Base-by-base conservation (phyloP, 2,797 vertebrate species). In the Lutjanus campechanus region DNA sequence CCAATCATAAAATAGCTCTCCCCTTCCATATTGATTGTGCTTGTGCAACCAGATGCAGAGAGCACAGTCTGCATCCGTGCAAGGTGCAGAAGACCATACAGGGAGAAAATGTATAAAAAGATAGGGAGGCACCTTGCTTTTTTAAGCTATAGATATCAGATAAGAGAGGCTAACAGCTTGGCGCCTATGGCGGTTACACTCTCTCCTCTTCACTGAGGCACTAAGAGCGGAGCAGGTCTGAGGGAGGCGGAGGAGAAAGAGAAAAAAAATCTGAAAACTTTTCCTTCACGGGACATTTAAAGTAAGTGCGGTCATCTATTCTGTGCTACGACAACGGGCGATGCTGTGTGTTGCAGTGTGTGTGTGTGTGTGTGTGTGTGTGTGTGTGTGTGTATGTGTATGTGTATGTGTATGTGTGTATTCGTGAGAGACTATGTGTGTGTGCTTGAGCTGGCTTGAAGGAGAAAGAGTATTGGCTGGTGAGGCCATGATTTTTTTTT, bases 1-100 rank as follows among this genome's bases (percentile, higher is more conserved):
- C 98, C 98, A 98, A 99, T 99, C 98, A 99, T 99, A 99, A 99
- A 99, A 98, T 99, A 98, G 97, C 96, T 97, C 98, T 99, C 97
- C 97, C 98, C 98, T 98, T 98, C 98, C 97, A 97, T 99, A 99
- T 99, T 99, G 98, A 99, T 99, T 98, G 98, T 97, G 97, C 97
- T 98, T 98, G 98, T 97, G 97, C 97, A 98, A 98, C 97, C 97
- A 98, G 98, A 98, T 97, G 97, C 98, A 98, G 97, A 96, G 97
- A 97, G 96, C 93, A 95, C 96, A 95, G 92, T 91, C 97, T 96
- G 97, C 96, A 96, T 97, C 97, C 95, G 89, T 96, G 97, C 96
- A 96, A 97, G 97, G 97, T 97, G 95, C 97, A 36, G 29, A 96
- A 96, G 91, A 93, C 85, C 86, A 86, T 89, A 78, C 88, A 60